Evolutionary conservation across 2,797 vertebrate species (phyloP), one percentile per base, ranked within the genome.

Genomic region (Propithecus perrieri): DNA sequence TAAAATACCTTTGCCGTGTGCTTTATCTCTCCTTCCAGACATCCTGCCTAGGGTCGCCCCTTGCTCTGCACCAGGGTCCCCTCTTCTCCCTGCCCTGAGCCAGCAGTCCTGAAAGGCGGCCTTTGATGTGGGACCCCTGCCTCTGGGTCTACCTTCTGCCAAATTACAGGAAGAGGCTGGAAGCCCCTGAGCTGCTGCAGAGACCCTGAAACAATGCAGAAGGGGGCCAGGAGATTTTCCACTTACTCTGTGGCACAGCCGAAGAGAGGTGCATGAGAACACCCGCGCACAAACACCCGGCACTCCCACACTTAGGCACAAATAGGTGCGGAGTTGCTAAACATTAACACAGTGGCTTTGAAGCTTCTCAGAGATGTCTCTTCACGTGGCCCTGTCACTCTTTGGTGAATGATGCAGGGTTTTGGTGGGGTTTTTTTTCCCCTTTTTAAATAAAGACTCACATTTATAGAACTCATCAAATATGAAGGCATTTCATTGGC

Each of bases 21-120:
- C 72, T 88, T 35, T 94, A 43, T 93, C 83, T 93, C 69, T 71
- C 61, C 57, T 91, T 53, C 88, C 79, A 33, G 78, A 81, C 33
- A 38, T 61, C 71, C 71, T 94, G 85, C 83, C 24, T 4, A 28
- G 50, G 76, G 55, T 46, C 1, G 0, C 33, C 79, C 61, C 79
- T 65, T 71, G 35, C 22, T 48, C 53, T 28, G n/a, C 17, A 15
- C 12, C 3, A 30, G 30, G 41, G 7, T 50, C 15, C 55, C n/a
- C 35, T 63, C 7, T 38, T 41, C 30, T 65, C 81, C 57, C 28
- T 80, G 17, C 24, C 48, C 35, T 33, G 33, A 63, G 75, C 71
- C 13, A 75, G 46, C 22, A 28, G n/a, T 81, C 72, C 30, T 17
- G 71, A 93, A 79, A 94, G 79, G 50, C 35, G 48, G 26, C 26